Evolutionary conservation across 1,140 invertebrate species (phyloP).

Genomic region (Heterodera carotae): DNA sequence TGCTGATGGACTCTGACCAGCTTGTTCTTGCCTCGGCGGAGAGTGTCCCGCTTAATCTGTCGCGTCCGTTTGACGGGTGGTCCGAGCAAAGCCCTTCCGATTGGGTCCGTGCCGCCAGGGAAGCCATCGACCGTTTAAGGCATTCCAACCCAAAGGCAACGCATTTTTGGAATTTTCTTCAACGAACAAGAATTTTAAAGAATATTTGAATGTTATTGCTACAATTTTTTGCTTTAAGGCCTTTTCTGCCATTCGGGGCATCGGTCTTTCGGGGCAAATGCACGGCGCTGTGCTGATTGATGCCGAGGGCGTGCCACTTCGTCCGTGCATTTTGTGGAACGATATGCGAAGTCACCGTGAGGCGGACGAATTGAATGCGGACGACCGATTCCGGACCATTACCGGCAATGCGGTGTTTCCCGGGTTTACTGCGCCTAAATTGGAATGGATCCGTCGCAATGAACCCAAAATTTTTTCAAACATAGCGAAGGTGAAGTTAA

Average conservation of each 20-base stretch:
- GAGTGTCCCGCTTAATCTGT: conserved; percentile 9
- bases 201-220: background rate
- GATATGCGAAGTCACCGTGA: conserved; percentile 28
- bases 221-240: background rate
- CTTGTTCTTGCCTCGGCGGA: conserved; percentile 22
- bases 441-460: conserved; percentile 32
- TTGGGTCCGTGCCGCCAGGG: conserved; percentile 27
- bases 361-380: conserved; percentile 30
- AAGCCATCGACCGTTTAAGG: conserved; percentile 17
- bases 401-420: conserved; percentile 38
- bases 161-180: background rate
- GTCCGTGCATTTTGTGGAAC: conserved; percentile 42
- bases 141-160: background rate
- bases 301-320: conserved; percentile 31
- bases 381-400: conserved; percentile 24
- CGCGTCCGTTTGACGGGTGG: conserved; percentile 34
- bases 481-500: conserved; percentile 8
- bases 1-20: conserved; percentile 26
- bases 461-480: conserved; percentile 38
- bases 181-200: background rate
- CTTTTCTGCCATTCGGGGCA: conserved; percentile 12
- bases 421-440: conserved; percentile 42
- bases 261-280: conserved; percentile 40
- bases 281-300: conserved; percentile 34
- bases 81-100: conserved; percentile 34